phyloP scores from a whole-genome alignment of 2,888 invertebrate genomes.

The Adelphocoris suturalis region DNA sequence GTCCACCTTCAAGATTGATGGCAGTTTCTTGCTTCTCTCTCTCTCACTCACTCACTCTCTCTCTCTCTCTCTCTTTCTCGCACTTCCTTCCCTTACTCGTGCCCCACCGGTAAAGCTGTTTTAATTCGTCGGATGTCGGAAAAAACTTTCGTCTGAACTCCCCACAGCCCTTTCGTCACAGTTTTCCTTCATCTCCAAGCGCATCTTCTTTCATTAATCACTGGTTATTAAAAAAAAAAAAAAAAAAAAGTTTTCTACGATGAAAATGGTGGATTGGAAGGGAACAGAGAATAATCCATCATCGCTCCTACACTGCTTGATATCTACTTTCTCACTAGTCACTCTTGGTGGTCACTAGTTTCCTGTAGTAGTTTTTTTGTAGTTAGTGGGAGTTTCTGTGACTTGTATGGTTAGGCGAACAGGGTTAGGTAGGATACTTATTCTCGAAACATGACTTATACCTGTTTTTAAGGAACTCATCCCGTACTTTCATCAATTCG shows the following conservation, averaged over 20 bases:
- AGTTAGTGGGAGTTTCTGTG: too few relatives aligned
- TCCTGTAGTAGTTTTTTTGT: too few relatives aligned
- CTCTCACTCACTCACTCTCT: background rate
- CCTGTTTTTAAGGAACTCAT: too few relatives aligned
- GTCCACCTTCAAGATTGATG: slow-evolving; percentile 55
- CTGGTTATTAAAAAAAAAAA: background rate
- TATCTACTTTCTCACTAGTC: background rate
- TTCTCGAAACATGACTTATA: too few relatives aligned
- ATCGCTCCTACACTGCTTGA: background rate
- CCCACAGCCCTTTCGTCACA: background rate
- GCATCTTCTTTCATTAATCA: slow-evolving; percentile 48
- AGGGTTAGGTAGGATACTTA: too few relatives aligned
- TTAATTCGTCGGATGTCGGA: slow-evolving; percentile 22
- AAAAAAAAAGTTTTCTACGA: background rate
- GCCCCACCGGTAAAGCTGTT: background rate
- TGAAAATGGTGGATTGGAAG: slow-evolving; percentile 1
- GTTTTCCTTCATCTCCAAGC: slow-evolving; percentile 35
- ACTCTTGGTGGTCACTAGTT: too few relatives aligned
- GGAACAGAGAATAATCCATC: background rate
- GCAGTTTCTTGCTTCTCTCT: slow-evolving; percentile 8
- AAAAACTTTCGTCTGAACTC: slow-evolving; percentile 2
- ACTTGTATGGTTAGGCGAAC: too few relatives aligned
- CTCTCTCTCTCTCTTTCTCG: background rate
- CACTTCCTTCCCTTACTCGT: background rate
- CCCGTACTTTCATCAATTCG: too few relatives aligned